A percentile compares a stretch with the other conserved stretches of the same genome.
phyloP scores from a whole-genome alignment of 2,888 invertebrate species.

The Blastobasis lacticolella region DNA sequence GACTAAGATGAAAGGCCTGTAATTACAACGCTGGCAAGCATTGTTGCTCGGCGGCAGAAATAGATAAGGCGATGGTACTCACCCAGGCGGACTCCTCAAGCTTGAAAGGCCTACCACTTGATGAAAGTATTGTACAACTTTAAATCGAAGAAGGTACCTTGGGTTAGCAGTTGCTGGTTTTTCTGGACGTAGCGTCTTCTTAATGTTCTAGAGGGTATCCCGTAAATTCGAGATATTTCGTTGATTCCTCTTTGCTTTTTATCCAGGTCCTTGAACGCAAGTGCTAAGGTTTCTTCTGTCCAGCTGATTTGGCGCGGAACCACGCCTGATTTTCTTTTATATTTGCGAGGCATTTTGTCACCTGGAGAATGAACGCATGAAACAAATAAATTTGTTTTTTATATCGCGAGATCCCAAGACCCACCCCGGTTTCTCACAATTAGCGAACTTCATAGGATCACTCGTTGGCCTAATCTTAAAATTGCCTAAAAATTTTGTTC shows the following conservation, averaged over 20 bases:
- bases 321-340: constrained; percentile 11
- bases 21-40: too few relatives aligned
- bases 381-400: background rate
- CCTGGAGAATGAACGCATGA: background rate
- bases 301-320: constrained; percentile 16
- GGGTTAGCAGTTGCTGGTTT: too few relatives aligned
- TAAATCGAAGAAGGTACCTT: too few relatives aligned
- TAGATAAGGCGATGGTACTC: too few relatives aligned
- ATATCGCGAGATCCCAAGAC: background rate
- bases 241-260: constrained; percentile 15
- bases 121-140: too few relatives aligned
- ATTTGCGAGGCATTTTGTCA: constrained; percentile 7
- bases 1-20: too few relatives aligned
- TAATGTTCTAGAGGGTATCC: too few relatives aligned
- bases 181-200: too few relatives aligned
- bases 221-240: constrained; percentile 15
- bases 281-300: constrained; percentile 16
- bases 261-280: constrained; percentile 14
- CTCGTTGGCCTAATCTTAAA: constrained; percentile 5
- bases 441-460: background rate
- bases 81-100: too few relatives aligned
- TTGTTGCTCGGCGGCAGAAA: too few relatives aligned
- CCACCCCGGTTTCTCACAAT: background rate
- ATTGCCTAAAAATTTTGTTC: constrained; percentile 1
- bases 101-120: too few relatives aligned